Evolutionary conservation across 2,888 invertebrate species (phyloP).

Genomic region (Drosophila maculinotata): DNA sequence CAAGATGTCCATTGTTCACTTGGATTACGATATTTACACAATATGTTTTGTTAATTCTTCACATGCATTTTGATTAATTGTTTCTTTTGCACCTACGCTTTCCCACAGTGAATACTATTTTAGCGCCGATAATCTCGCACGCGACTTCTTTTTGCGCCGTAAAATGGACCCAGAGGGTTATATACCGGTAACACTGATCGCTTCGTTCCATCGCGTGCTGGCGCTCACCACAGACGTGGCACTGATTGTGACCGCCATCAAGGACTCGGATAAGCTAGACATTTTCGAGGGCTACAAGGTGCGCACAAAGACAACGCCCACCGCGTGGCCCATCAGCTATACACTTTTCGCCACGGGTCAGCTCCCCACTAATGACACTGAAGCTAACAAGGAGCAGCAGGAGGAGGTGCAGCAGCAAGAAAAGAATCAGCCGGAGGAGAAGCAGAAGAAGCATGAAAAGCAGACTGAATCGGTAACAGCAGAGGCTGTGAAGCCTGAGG

Average conservation of each 20-base stretch:
- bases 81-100: conserved; percentile 6
- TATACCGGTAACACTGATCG: conserved; percentile 96
- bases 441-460: background rate
- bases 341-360: conserved; percentile 82
- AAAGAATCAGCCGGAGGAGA: conserved; percentile 1
- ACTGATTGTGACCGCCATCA: conserved; percentile 93
- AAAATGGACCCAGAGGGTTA: conserved; percentile 98
- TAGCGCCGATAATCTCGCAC: conserved; percentile 96
- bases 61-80: conserved; percentile 3
- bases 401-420: background rate
- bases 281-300: conserved; percentile 91
- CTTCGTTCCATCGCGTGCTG: conserved; percentile 97
- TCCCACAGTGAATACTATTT: conserved; percentile 97
- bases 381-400: conserved; percentile 15
- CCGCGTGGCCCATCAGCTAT: conserved; percentile 94
- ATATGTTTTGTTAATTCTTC: background rate
- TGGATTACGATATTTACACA: too few species aligned
- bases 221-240: conserved; percentile 93
- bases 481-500: conserved; percentile 22
- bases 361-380: conserved; percentile 19
- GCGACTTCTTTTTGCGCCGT: conserved; percentile 97
- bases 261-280: conserved; percentile 94
- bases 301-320: conserved; percentile 92
- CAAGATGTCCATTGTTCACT: too few species aligned
- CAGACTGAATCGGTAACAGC: conserved; percentile 5